These are phyloP conservation scores for Strigamia maritima DNA, from an alignment of 2,888 invertebrate species.

Conservation along the genomic window DNA sequence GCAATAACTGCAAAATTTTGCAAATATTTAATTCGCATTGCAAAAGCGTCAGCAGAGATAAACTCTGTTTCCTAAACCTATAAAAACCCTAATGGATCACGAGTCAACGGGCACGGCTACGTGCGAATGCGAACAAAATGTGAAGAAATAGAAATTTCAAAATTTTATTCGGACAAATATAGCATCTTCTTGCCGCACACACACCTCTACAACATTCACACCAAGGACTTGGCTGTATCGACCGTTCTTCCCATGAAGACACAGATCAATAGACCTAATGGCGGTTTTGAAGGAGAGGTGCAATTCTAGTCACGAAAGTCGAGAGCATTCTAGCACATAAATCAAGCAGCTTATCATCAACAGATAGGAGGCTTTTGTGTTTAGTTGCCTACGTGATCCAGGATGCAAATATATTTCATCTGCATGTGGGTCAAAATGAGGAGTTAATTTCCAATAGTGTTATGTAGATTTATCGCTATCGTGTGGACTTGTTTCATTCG, in stretches of 20 bases:
- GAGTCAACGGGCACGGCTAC: background rate
- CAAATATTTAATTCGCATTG: background rate
- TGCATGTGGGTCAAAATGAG: slow-evolving; percentile 31
- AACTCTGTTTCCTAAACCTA: background rate
- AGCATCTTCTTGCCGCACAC: background rate
- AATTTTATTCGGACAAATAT: slow-evolving; percentile 17
- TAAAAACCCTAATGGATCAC: background rate
- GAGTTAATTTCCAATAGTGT: slow-evolving; percentile 34
- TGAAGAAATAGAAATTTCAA: background rate
- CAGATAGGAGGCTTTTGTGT: slow-evolving; percentile 30
- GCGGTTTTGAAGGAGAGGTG: slow-evolving; percentile 34
- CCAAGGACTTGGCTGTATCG: slow-evolving; percentile 32
- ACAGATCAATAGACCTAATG: slow-evolving; percentile 34
- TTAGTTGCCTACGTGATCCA: slow-evolving; percentile 34
- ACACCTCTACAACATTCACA: slow-evolving; percentile 14
- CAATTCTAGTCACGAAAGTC: slow-evolving; percentile 34
- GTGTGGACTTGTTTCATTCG: slow-evolving; percentile 12
- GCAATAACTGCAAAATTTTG: background rate
- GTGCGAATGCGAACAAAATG: background rate
- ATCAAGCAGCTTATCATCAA: slow-evolving; percentile 32
- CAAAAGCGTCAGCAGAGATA: background rate
- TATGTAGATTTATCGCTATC: slow-evolving; percentile 28
- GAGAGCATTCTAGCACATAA: slow-evolving; percentile 34
- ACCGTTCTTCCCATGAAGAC: slow-evolving; percentile 34
- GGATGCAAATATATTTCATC: slow-evolving; percentile 34